A percentile compares a stretch with the other conserved stretches of the same genome.
phyloP scores from a whole-genome alignment of 2,797 vertebrate genomes.

The Rhinella marina region DNA sequence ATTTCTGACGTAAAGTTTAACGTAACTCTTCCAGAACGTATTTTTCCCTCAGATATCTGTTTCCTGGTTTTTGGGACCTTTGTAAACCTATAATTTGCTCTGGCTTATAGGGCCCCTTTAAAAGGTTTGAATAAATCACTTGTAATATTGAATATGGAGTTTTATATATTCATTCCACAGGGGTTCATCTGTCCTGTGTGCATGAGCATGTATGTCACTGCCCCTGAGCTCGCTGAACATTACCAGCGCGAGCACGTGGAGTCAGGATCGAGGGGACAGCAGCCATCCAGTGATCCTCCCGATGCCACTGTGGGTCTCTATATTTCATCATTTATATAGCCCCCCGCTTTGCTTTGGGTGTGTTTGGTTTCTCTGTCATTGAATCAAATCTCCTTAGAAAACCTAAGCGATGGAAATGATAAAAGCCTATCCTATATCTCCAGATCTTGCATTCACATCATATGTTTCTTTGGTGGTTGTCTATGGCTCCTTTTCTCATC shows the following conservation, averaged over 20 bases:
- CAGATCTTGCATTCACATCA: not conserved
- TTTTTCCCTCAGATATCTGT: not conserved
- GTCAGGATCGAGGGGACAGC: conserved; percentile 70
- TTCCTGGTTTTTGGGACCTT: not conserved
- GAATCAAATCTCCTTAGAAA: not conserved
- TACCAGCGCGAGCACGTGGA: conserved; percentile 74
- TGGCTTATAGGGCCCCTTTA: not conserved
- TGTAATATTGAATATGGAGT: not conserved
- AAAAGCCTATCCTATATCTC: not conserved
- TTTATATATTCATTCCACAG: conserved; percentile 70
- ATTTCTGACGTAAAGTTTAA: no score
- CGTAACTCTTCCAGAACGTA: not conserved
- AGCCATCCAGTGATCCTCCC: conserved; percentile 67
- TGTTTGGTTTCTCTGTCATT: conserved; percentile 51
- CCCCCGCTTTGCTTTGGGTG: conserved; percentile 63
- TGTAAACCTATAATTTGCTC: not conserved
- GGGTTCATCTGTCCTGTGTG: conserved; percentile 81
- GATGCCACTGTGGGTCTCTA: conserved; percentile 74
- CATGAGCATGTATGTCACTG: conserved; percentile 77
- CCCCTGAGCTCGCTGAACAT: conserved; percentile 76
- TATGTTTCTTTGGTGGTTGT: not conserved
- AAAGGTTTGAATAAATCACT: no score
- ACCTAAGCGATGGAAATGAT: not conserved
- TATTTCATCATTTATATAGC: conserved; percentile 62
- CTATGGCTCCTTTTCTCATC: not conserved